phyloP scores from a whole-genome alignment of 2,888 invertebrate species.

The Bembecia ichneumoniformis region DNA sequence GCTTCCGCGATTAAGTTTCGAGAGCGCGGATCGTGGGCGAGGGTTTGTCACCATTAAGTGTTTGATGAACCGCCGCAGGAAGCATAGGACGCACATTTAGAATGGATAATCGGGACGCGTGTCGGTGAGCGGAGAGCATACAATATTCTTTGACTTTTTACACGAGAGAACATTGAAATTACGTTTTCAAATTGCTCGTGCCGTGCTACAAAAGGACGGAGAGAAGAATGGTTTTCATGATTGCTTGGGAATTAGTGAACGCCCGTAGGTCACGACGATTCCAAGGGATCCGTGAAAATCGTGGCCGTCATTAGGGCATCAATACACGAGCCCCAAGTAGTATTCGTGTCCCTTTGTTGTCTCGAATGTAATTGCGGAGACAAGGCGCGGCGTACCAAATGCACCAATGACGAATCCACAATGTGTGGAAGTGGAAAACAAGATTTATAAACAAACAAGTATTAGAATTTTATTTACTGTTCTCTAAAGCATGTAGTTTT shows the following conservation, averaged over 20 bases:
- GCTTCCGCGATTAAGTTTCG: slow-evolving; percentile 14
- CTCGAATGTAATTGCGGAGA: not conserved
- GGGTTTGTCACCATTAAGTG: slow-evolving; percentile 22
- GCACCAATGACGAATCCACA: no score
- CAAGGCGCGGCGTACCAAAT: no score
- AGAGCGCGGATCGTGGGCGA: slow-evolving; percentile 16
- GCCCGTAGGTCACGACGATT: slow-evolving; percentile 29
- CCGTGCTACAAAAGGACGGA: no score
- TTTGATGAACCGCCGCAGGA: slow-evolving; percentile 42
- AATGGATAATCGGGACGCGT: slow-evolving; percentile 37
- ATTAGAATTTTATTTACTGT: no score
- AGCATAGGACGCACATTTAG: slow-evolving; percentile 13
- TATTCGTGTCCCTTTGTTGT: not conserved
- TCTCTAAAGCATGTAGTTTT: no score
- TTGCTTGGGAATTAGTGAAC: slow-evolving; percentile 34
- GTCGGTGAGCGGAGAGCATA: slow-evolving; percentile 13
- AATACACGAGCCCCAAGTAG: not conserved
- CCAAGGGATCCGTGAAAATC: slow-evolving; percentile 23
- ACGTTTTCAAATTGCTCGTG: slow-evolving; percentile 8
- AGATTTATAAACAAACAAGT: no score
- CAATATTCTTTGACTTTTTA: not conserved
- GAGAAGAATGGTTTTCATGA: slow-evolving; percentile 3
- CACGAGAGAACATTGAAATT: slow-evolving; percentile 19
- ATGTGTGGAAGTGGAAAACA: no score
- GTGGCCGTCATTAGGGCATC: slow-evolving; percentile 13